These are phyloP conservation scores for Spialia ferax DNA, from an alignment of 2,888 invertebrate genomes.

Conservation along the genomic window DNA sequence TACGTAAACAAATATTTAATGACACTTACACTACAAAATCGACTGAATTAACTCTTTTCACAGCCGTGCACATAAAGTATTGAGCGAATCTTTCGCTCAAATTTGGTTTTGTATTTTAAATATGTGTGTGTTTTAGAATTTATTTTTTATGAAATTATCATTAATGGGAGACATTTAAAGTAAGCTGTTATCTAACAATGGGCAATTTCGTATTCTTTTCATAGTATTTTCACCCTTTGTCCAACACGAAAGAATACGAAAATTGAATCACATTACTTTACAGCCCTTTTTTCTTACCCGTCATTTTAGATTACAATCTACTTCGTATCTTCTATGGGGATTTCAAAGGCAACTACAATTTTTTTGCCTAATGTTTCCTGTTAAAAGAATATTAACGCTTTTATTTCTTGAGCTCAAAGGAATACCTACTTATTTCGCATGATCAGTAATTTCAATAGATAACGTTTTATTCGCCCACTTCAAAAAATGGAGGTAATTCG, in stretches of 20 bases:
- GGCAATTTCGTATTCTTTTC: background rate
- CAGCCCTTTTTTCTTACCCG: constrained; percentile 8
- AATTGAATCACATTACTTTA: constrained; percentile 18
- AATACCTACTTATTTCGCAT: background rate
- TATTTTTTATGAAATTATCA: no score
- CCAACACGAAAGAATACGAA: background rate
- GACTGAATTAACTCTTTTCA: no score
- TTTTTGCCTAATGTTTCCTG: constrained; percentile 29
- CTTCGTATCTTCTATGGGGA: background rate
- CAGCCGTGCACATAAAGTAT: no score
- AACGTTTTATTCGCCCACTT: background rate
- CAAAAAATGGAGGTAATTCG: background rate
- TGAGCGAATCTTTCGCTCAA: no score
- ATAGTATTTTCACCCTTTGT: background rate
- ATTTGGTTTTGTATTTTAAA: no score
- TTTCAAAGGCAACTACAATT: background rate
- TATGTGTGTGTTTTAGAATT: no score
- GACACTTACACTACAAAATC: no score
- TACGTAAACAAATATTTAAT: no score
- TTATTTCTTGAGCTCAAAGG: background rate
- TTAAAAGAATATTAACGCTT: constrained; percentile 5
- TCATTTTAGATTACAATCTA: constrained; percentile 24
- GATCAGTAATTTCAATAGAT: background rate
- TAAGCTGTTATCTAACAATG: background rate
- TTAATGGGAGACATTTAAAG: no score